Conservation (phyloP, 92 coral and sea anemone genomes). For the Porites divaricata region DNA sequence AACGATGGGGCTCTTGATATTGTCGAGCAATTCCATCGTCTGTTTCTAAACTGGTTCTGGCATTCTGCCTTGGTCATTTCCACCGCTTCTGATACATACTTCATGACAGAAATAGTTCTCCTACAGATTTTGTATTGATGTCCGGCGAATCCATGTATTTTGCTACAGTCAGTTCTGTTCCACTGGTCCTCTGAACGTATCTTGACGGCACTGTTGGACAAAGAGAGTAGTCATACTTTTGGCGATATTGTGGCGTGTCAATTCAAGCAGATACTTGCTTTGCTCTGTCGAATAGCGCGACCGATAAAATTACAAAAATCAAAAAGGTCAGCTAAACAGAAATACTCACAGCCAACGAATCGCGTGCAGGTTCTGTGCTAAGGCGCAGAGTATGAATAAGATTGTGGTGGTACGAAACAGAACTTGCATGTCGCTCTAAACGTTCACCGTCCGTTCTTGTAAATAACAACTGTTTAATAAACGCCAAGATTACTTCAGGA, state of each 20-base stretch:
- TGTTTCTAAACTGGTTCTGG: conserved; percentile 54
- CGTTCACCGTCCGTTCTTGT: conserved; percentile 16
- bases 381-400: conserved; percentile 28
- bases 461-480: conserved; percentile 29
- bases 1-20: conserved; percentile 71
- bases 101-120: conserved; percentile 70
- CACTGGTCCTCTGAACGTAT: conserved; percentile 53
- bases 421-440: conserved; percentile 13
- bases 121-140: conserved; percentile 80
- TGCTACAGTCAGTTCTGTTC: conserved; percentile 70
- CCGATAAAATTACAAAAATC: conserved; percentile 3
- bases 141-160: conserved; percentile 65
- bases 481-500: conserved; percentile 22
- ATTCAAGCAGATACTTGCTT: background rate
- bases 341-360: conserved; percentile 85
- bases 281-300: background rate
- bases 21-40: conserved; percentile 90
- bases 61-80: conserved; percentile 78
- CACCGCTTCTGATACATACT: conserved; percentile 85
- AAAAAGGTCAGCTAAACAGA: background rate
- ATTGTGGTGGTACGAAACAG: conserved; percentile 42
- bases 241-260: background rate
- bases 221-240: background rate
- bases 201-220: conserved; percentile 38
- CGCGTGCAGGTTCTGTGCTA: conserved; percentile 56